A percentile compares a stretch with the other conserved stretches of the same genome.
These are phyloP conservation scores for Thymelicus sylvestris DNA, from an alignment of 2,888 invertebrate species.

Conservation along the genomic window DNA sequence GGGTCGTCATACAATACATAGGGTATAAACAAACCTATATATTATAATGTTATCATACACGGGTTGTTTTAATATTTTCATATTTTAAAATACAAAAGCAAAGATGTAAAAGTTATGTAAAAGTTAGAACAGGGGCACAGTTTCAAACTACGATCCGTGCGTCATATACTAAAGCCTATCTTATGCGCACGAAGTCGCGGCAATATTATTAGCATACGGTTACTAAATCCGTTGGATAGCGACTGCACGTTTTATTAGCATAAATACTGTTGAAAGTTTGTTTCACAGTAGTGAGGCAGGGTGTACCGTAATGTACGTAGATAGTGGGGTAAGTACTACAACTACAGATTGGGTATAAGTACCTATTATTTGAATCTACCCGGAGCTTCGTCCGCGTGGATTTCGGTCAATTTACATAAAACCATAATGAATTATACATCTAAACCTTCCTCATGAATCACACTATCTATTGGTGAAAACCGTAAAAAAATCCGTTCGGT, in stretches of 20 bases:
- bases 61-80: neutral
- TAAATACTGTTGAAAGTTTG: slow-evolving; percentile 22
- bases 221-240: slow-evolving; percentile 29
- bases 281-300: slow-evolving; percentile 3
- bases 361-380: no score
- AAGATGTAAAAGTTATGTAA: no score
- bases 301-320: neutral
- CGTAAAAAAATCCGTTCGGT: no score
- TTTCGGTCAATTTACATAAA: no score
- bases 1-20: no score
- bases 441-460: no score
- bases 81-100: neutral
- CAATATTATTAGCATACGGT: slow-evolving; percentile 36
- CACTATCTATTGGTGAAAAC: no score
- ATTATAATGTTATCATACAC: no score
- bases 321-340: neutral
- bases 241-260: slow-evolving; percentile 31
- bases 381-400: no score
- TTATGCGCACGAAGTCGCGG: slow-evolving; percentile 18
- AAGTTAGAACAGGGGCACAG: neutral
- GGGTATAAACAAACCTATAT: no score
- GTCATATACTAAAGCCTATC: slow-evolving; percentile 18
- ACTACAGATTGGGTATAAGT: no score
- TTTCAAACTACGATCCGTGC: slow-evolving; percentile 9
- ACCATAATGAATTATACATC: no score